phyloP scores from a whole-genome alignment of 2,888 invertebrate species.

The Nowickia ferox region DNA sequence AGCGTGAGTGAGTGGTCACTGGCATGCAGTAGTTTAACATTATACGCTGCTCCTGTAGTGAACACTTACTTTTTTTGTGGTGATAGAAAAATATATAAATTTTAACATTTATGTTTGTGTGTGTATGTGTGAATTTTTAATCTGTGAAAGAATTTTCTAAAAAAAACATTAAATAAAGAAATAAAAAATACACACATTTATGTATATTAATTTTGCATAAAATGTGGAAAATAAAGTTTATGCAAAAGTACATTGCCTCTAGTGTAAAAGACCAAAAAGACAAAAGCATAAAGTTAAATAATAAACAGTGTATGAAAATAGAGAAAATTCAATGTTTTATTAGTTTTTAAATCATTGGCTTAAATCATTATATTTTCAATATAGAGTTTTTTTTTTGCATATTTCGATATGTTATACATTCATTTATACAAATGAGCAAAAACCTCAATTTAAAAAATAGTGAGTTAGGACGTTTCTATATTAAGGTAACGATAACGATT shows the following conservation, averaged over 20 bases:
- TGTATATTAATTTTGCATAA: background rate
- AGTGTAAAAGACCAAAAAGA: background rate
- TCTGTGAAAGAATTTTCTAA: background rate
- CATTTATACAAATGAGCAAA: too few species aligned
- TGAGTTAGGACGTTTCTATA: too few species aligned
- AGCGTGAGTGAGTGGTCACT: background rate
- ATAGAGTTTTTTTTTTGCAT: too few species aligned
- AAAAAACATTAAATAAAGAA: background rate
- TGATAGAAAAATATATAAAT: background rate
- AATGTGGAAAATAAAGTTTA: constrained; percentile 10
- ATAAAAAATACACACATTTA: background rate
- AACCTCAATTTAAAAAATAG: too few species aligned
- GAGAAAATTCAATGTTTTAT: background rate
- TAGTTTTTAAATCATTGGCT: background rate
- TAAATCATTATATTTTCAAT: background rate
- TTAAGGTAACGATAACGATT: too few species aligned
- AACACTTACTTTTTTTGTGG: background rate
- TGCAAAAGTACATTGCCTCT: constrained; percentile 7
- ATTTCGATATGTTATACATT: too few species aligned
- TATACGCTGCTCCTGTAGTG: constrained; percentile 25
- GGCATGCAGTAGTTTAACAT: constrained; percentile 19
- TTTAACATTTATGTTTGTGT: background rate
- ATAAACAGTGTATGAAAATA: constrained; percentile 5
- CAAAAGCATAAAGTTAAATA: background rate
- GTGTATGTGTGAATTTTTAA: constrained; percentile 3